These are phyloP conservation scores for Plectropomus leopardus DNA, from an alignment of 2,113 vertebrate genomes.

Conservation along the genomic window DNA sequence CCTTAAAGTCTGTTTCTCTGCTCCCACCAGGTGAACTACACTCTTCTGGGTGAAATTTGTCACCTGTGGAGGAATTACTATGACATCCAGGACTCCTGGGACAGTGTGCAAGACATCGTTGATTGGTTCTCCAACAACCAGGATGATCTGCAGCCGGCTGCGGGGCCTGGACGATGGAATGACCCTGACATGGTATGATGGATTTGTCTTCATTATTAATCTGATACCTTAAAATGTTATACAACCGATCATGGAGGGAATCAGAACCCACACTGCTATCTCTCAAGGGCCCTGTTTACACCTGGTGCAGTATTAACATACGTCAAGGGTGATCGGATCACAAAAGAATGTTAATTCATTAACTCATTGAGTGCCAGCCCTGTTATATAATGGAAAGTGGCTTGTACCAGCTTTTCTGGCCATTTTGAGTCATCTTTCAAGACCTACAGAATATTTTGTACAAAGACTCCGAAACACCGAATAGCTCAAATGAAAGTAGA, in stretches of 20 bases:
- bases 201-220: neutral
- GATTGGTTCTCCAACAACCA: conserved; percentile 90
- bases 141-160: conserved; percentile 86
- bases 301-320: too few relatives aligned
- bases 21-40: conserved; percentile 90
- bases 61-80: conserved; percentile 92
- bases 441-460: too few relatives aligned
- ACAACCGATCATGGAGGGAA: neutral
- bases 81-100: conserved; percentile 93
- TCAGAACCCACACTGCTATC: neutral
- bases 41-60: conserved; percentile 85
- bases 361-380: too few relatives aligned
- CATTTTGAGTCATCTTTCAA: too few relatives aligned
- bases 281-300: neutral
- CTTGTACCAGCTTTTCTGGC: too few relatives aligned
- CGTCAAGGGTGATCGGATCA: too few relatives aligned
- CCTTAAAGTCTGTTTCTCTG: neutral
- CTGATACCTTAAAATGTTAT: neutral
- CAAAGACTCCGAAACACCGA: too few relatives aligned
- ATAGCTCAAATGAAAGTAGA: too few relatives aligned
- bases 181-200: conserved; percentile 91
- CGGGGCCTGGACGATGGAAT: conserved; percentile 91
- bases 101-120: conserved; percentile 85
- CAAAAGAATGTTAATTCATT: too few relatives aligned
- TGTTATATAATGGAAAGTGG: too few relatives aligned